A percentile compares a stretch with the other conserved stretches of the same genome.
phyloP scores from a whole-genome alignment of 2,797 vertebrate genomes.

The Malurus leucopterus region DNA sequence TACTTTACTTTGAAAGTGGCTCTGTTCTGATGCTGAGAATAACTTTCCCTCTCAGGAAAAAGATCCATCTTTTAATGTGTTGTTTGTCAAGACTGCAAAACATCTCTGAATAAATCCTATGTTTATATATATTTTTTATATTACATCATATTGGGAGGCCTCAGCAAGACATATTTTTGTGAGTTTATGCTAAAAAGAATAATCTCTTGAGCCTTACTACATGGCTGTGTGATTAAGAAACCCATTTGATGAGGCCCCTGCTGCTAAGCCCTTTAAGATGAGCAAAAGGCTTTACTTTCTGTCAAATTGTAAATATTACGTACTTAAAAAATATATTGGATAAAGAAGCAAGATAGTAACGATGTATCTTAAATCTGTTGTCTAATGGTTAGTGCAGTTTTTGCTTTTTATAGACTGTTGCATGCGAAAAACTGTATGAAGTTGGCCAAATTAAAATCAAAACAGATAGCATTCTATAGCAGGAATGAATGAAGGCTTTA shows the following conservation, averaged over 20 bases:
- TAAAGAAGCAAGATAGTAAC: not conserved
- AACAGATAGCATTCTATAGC: slow-evolving; percentile 26
- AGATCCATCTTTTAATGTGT: not conserved
- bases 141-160: slow-evolving; percentile 7
- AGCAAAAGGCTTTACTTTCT: not conserved
- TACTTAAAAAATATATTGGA: not conserved
- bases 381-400: not conserved
- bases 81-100: slow-evolving; percentile 11
- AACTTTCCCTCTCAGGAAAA: not conserved
- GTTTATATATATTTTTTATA: slow-evolving; percentile 17
- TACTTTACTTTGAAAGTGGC: not conserved
- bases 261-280: not conserved
- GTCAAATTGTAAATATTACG: not conserved
- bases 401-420: not conserved
- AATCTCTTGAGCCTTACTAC: not conserved
- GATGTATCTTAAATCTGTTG: not conserved
- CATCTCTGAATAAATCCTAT: not conserved
- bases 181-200: slow-evolving; percentile 9
- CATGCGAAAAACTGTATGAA: slow-evolving; percentile 8
- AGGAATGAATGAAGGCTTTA: slow-evolving; percentile 26
- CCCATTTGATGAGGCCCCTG: not conserved
- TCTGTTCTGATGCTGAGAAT: not conserved
- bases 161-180: not conserved
- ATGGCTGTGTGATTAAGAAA: not conserved
- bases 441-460: slow-evolving; percentile 22